These are phyloP conservation scores for Mimachlamys varia DNA, from an alignment of 2,888 invertebrate genomes.

Conservation along the genomic window DNA sequence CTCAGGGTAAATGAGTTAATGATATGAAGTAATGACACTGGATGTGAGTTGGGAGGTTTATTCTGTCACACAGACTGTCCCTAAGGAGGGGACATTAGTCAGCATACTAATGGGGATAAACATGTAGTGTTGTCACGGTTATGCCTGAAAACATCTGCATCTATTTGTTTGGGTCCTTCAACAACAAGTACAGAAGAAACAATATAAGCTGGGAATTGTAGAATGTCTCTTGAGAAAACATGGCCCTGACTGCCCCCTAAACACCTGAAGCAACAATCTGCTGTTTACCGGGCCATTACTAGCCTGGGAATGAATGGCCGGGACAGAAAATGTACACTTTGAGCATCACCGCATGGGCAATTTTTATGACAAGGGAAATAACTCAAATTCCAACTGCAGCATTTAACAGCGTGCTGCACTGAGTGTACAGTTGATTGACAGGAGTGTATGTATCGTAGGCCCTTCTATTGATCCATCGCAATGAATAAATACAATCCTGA, in stretches of 20 bases:
- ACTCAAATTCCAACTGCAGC: slow-evolving; percentile 11
- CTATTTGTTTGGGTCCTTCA: slow-evolving; percentile 30
- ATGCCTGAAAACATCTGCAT: slow-evolving; percentile 8
- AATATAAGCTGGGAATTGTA: slow-evolving; percentile 3
- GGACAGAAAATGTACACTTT: not conserved
- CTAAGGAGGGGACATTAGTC: not conserved
- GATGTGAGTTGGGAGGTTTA: not conserved
- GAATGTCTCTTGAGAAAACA: not conserved
- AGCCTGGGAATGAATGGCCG: slow-evolving; percentile 1
- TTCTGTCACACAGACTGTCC: not conserved
- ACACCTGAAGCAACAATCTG: slow-evolving; percentile 24
- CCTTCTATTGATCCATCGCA: not conserved
- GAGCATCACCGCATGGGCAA: not conserved
- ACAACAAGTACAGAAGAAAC: not conserved
- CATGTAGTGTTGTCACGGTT: not conserved
- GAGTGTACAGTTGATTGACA: not conserved
- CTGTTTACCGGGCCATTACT: not conserved
- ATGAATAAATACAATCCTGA: not conserved
- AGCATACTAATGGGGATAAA: not conserved
- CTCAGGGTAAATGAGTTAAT: no score
- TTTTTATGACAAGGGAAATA: slow-evolving; percentile 27
- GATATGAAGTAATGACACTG: no score
- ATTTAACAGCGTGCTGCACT: not conserved
- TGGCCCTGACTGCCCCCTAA: not conserved
- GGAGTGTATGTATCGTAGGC: not conserved